Evolutionary conservation across 2,797 vertebrate genomes (phyloP), one percentile per base, ranked within the genome.

Genomic region (Margarornis squamiger): DNA sequence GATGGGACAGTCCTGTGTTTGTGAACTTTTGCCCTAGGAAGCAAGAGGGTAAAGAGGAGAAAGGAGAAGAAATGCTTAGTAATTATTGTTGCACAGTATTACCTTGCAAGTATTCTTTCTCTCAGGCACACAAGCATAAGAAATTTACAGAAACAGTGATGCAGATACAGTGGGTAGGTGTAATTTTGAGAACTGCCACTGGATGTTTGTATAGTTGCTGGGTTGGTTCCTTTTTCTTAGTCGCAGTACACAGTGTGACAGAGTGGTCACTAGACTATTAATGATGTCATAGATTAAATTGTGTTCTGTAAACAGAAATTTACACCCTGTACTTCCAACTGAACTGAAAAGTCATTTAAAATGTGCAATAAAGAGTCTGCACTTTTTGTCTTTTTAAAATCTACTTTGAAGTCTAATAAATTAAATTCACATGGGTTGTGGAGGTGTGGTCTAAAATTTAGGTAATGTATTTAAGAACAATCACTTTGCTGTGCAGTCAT

Each of bases 1-100:
- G 91, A 96, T 95, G 92, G 72, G 67, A 86, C 52, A 80, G 54
- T 32, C 73, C 79, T 80, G 72, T 78, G 63, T 51, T 94, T 93
- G 65, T 94, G 96, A 96, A 94, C 91, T 94, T 93, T 67, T 79
- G 87, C 77, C 96, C 86, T 52, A 21, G 29, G 70, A 91, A 97
- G 57, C 73, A 82, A 52, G 51, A 80, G 54, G 18, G 32, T 68
- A 62, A 79, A 83, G 32, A 70, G 43, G 39, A 73, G 48, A 73
- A 74, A 87, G 43, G 32, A 54, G 19, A 77, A 89, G 18, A 70
- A 92, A 73, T 49, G 27, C 39, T 77, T 71, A 51, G 27, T 70
- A 92, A 39, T 74, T 65, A 14, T 54, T 45, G 63, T 48, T 92
- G 43, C 30, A 43, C 58, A 59, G 13, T 73, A n/a, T 86, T 88